Evolutionary conservation across 2,888 invertebrate genomes (phyloP), one percentile per base, ranked within the genome.

Genomic region (Pheosia gnoma): DNA sequence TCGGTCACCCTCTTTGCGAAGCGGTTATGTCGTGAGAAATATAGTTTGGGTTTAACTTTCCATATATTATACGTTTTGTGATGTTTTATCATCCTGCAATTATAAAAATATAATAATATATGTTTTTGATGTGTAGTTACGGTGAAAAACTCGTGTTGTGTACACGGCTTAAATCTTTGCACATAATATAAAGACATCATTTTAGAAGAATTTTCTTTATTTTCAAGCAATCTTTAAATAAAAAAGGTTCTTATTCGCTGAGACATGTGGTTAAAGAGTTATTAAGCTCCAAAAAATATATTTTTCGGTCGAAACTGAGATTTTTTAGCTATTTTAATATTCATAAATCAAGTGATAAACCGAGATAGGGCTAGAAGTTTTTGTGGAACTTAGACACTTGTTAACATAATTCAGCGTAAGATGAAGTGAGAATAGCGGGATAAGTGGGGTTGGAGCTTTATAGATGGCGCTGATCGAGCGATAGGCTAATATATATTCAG

Each of bases 1-100:
- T 63, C 59, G 36, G 62, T 69, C 67, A 71, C 64, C 60, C 61
- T 60, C 51, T 62, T 70, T 72, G 68, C 60, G 70, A 49, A 59
- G 51, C n/a, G 39, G 62, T 61, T 64, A 57, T 65, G 63, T 45
- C 47, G 57, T 41, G 55, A 45, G 60, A 67, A 53, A 53, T 53
- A 37, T 37, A 25, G 53, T 37, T 53, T 53, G 37, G 37, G 37
- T 10, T 53, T 53, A 11, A 11, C 37, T 53, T 53, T 53, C 10
- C n/a, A n/a, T n/a, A n/a, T n/a, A n/a, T 9, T 51, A 25, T 51
- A 25, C 25, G 51, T 51, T n/a, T 47, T 47, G 47, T 47, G 11
- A 11, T 1, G 11, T 47, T 47, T 47, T 47, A 47, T 11, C n/a
- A n/a, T n/a, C 47, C 47, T 47, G 47, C 8, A 43, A 8, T 41